These are phyloP conservation scores for Panurus biarmicus DNA, from an alignment of 2,113 vertebrate species.

Conservation along the genomic window DNA sequence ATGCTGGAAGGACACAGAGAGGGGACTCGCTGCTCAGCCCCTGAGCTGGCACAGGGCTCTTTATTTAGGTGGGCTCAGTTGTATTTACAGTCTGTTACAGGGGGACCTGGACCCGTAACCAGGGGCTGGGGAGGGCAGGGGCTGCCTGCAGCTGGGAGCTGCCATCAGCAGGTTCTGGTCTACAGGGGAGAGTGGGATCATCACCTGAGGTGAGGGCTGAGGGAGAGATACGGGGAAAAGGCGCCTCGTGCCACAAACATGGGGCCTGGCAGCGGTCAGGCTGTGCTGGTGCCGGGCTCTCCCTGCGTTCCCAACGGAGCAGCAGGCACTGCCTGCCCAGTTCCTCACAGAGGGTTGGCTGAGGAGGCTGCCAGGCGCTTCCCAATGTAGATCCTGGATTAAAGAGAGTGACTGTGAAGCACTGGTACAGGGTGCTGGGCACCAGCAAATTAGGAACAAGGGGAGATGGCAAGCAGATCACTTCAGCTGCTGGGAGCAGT, in stretches of 20 bases:
- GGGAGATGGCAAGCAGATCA: background rate
- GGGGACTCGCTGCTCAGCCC: background rate
- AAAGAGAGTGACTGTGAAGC: background rate
- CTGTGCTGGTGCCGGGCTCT: background rate
- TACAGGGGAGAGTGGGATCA: background rate
- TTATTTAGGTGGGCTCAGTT: background rate
- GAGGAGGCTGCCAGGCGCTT: slow-evolving; percentile 55
- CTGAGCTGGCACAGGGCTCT: background rate
- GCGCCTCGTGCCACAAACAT: rapidly evolving
- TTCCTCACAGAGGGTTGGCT: slow-evolving; percentile 10
- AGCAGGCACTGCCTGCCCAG: background rate
- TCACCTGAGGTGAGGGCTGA: background rate
- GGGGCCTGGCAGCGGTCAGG: background rate
- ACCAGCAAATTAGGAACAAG: background rate
- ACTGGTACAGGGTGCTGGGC: rapidly evolving
- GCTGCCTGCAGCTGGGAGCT: background rate
- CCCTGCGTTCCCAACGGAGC: rapidly evolving
- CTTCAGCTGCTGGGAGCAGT: background rate
- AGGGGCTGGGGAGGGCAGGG: background rate
- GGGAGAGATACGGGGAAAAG: background rate
- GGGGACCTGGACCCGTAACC: background rate
- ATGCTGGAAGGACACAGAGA: background rate
- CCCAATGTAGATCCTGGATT: slow-evolving; percentile 55
- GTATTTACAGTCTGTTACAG: background rate
- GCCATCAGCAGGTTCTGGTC: background rate